phyloP scores from a whole-genome alignment of 2,113 vertebrate genomes.

The Gymnogyps californianus region DNA sequence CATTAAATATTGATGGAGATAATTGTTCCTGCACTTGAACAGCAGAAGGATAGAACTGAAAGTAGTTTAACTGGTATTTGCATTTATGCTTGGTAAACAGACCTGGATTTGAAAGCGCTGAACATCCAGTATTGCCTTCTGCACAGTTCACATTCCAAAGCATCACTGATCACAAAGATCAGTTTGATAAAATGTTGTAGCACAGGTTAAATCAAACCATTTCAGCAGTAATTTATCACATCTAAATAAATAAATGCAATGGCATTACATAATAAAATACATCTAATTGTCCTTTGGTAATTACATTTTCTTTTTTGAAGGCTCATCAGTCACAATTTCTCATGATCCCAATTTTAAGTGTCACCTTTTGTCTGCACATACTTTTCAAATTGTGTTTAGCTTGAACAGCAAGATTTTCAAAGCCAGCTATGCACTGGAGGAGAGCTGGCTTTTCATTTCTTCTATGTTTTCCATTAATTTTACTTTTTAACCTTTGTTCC shows the following conservation, averaged over 20 bases:
- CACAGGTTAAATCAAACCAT: not conserved
- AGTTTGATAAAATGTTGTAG: conserved; percentile 59
- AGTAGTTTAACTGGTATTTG: conserved; percentile 59
- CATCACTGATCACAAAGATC: conserved; percentile 47
- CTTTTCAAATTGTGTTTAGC: not conserved
- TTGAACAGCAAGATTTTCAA: not conserved
- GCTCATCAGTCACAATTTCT: not conserved
- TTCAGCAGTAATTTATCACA: not conserved
- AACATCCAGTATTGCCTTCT: conserved; percentile 21
- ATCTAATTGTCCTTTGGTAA: not conserved
- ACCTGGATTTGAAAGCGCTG: conserved; percentile 38
- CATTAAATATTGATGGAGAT: conserved; percentile 71
- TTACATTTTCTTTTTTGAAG: not conserved
- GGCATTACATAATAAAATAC: not conserved
- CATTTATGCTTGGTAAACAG: conserved; percentile 67
- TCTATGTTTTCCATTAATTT: not conserved
- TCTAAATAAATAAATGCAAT: not conserved
- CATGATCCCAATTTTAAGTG: not conserved
- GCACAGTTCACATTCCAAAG: conserved; percentile 42
- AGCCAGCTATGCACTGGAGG: not conserved
- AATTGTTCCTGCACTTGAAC: conserved; percentile 67
- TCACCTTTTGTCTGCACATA: not conserved
- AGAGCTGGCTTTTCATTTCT: not conserved
- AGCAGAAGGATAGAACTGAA: conserved; percentile 49
- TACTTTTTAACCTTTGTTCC: conserved; percentile 16